These are phyloP conservation scores for Pristionchus mayeri DNA, from an alignment of 2,888 invertebrate species.

Conservation along the genomic window DNA sequence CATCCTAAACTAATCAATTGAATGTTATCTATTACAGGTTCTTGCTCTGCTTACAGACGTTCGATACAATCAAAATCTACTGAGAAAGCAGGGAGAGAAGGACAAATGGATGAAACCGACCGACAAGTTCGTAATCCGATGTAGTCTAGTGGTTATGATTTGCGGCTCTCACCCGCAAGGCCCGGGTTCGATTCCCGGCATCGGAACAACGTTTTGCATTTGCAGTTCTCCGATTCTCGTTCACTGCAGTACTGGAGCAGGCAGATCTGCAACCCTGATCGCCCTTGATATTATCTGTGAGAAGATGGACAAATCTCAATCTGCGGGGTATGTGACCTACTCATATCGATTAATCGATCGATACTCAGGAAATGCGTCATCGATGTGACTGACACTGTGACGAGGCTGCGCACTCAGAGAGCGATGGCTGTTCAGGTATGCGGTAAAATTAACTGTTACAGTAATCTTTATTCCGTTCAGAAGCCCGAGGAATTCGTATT, in stretches of 20 bases:
- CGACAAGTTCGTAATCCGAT: constrained; percentile 29
- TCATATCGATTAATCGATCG: not conserved
- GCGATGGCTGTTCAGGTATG: constrained; percentile 61
- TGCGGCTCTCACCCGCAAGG: constrained; percentile 50
- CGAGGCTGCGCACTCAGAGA: constrained; percentile 64
- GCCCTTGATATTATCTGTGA: constrained; percentile 67
- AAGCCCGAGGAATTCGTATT: constrained; percentile 66
- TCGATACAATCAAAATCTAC: constrained; percentile 17
- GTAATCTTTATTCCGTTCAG: constrained; percentile 49
- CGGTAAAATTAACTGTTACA: not conserved
- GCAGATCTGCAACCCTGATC: constrained; percentile 62
- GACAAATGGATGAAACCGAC: constrained; percentile 8
- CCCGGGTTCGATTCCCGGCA: constrained; percentile 70
- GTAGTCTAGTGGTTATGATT: constrained; percentile 45
- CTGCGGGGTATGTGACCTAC: not conserved
- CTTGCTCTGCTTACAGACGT: constrained; percentile 29
- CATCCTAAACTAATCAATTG: not conserved
- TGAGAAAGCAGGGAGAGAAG: constrained; percentile 36
- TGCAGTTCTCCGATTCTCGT: constrained; percentile 62
- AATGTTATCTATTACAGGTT: not conserved
- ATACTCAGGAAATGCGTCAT: constrained; percentile 20
- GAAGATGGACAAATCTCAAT: constrained; percentile 60
- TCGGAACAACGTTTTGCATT: constrained; percentile 52
- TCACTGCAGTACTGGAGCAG: constrained; percentile 66
- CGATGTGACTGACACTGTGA: constrained; percentile 67